These are phyloP conservation scores for Amazona guildingii DNA, from an alignment of 2,113 vertebrate species.

Conservation along the genomic window DNA sequence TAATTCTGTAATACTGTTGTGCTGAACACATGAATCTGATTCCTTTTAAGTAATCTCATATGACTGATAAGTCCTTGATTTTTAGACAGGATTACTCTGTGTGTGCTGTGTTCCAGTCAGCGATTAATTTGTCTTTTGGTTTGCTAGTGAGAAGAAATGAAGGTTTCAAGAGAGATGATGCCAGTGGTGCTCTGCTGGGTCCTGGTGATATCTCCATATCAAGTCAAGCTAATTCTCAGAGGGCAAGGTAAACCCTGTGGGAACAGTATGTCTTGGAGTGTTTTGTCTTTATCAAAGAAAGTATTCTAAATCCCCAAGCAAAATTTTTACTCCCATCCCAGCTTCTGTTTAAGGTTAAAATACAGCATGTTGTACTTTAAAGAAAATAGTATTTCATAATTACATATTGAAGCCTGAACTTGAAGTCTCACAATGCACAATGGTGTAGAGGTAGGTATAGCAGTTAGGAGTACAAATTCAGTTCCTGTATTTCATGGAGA, in stretches of 20 bases:
- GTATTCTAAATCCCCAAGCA: neutral
- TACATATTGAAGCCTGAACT: neutral
- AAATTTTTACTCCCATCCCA: neutral
- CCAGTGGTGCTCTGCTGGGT: slow-evolving; percentile 49
- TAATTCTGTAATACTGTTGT: neutral
- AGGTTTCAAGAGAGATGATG: slow-evolving; percentile 74
- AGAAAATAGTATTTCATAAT: neutral
- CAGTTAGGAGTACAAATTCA: neutral
- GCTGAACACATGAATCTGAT: neutral
- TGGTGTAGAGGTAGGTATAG: neutral
- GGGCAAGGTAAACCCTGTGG: slow-evolving; percentile 69
- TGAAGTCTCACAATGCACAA: neutral
- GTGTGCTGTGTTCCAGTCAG: neutral
- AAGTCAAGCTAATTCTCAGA: slow-evolving; percentile 68
- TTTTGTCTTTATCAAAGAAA: neutral
- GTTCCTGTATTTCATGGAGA: neutral
- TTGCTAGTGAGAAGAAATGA: slow-evolving; percentile 75
- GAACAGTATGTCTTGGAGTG: neutral
- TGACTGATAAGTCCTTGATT: neutral
- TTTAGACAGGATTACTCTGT: neutral
- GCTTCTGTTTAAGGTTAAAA: neutral
- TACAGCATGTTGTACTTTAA: neutral
- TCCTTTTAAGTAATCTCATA: neutral
- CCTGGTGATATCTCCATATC: slow-evolving; percentile 63
- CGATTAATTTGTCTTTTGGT: slow-evolving; percentile 35